A percentile compares a stretch with the other conserved stretches of the same genome.
Evolutionary conservation across 2,113 vertebrate species (phyloP).

Genomic region (Dipodomys stephensi): DNA sequence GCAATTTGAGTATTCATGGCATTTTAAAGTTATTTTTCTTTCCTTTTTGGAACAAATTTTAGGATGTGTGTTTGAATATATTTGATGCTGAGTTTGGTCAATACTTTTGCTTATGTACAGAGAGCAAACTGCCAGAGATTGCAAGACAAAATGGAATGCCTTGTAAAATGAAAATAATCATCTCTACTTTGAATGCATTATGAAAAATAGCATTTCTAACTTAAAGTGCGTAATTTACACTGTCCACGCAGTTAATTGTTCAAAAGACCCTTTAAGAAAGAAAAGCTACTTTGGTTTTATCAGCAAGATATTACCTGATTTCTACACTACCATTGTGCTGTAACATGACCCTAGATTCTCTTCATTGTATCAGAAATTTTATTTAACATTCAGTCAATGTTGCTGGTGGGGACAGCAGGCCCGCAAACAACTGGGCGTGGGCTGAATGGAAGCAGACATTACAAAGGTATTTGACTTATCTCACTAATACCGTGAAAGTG

Average conservation of each 20-base stretch:
- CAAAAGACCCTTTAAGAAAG: background rate
- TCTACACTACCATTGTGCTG: background rate
- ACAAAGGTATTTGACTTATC: constrained; percentile 58
- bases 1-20: background rate
- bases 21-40: background rate
- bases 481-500: constrained; percentile 48
- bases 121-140: background rate
- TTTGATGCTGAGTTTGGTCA: background rate
- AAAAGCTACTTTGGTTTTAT: background rate
- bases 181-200: background rate
- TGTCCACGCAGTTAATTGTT: background rate
- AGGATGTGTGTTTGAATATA: background rate
- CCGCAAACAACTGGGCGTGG: constrained; percentile 29
- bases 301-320: constrained; percentile 27
- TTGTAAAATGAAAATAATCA: constrained; percentile 44
- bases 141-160: background rate
- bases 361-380: constrained; percentile 27
- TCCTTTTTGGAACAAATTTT: background rate
- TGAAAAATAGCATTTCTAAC: background rate
- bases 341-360: background rate
- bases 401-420: background rate
- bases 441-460: constrained; percentile 31
- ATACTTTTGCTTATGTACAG: constrained; percentile 27
- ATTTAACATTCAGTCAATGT: background rate
- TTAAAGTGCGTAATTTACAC: background rate